phyloP scores from a whole-genome alignment of 2,888 invertebrate species.

The Conomelus anceps region DNA sequence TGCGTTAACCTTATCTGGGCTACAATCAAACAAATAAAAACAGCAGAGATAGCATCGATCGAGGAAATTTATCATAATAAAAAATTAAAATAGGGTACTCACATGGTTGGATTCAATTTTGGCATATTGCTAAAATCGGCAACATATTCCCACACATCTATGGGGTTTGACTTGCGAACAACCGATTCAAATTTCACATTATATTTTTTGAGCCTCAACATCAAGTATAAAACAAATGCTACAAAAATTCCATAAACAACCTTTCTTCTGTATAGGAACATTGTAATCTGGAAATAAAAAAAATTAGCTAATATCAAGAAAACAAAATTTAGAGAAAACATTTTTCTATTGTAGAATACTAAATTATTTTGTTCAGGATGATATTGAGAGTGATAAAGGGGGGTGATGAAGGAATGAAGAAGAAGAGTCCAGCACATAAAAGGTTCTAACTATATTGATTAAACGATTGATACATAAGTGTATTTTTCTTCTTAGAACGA shows the following conservation, averaged over 20 bases:
- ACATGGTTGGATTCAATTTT: slow-evolving; percentile 65
- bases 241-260: neutral
- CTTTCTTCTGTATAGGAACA: neutral
- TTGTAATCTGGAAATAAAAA: neutral
- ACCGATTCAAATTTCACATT: slow-evolving; percentile 19
- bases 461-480: too few species aligned
- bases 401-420: too few species aligned
- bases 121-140: slow-evolving; percentile 68
- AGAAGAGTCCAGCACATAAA: too few species aligned
- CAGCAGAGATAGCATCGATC: too few species aligned
- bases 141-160: slow-evolving; percentile 61
- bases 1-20: too few species aligned
- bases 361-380: neutral
- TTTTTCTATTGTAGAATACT: too few species aligned
- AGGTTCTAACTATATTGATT: too few species aligned
- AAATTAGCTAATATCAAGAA: too few species aligned
- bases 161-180: slow-evolving; percentile 14
- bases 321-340: too few species aligned
- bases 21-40: too few species aligned
- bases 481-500: too few species aligned
- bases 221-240: slow-evolving; percentile 17
- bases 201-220: slow-evolving; percentile 17
- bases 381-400: too few species aligned
- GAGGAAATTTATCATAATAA: neutral
- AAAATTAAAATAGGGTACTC: slow-evolving; percentile 38